Conservation (phyloP, 2,888 invertebrate genomes). For the Macrostomum cliftonense region DNA sequence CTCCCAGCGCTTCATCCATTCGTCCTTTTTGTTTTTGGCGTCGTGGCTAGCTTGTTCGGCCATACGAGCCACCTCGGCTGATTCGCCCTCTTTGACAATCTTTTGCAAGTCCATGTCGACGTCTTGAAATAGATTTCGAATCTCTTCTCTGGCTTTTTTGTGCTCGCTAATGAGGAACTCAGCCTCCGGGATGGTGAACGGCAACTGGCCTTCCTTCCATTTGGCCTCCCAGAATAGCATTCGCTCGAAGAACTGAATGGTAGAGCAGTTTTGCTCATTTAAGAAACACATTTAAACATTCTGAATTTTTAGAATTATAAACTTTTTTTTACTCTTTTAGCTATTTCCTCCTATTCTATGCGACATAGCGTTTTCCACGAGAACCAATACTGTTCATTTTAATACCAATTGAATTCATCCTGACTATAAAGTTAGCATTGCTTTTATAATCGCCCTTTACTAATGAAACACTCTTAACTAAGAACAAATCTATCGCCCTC, state of each 20-base stretch:
- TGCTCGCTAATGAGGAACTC: not conserved
- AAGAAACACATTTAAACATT: no score
- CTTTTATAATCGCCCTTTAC: no score
- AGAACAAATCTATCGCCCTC: no score
- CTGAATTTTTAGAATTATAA: no score
- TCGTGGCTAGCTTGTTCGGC: not conserved
- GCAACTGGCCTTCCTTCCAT: constrained; percentile 1
- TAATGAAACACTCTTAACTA: no score
- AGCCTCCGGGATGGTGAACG: not conserved
- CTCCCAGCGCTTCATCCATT: not conserved
- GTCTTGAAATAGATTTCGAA: not conserved
- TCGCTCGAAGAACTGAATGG: constrained; percentile 4
- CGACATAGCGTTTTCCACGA: no score
- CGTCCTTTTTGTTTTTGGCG: not conserved
- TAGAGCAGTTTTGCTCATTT: no score
- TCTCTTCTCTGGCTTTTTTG: constrained; percentile 1
- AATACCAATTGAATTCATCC: no score
- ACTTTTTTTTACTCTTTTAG: no score
- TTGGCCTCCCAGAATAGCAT: constrained; percentile 2
- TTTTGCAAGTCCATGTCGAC: constrained; percentile 1
- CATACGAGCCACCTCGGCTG: constrained; percentile 1
- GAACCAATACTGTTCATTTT: no score
- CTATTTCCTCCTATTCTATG: no score
- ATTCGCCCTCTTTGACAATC: not conserved
- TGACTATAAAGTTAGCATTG: no score